Evolutionary conservation across 2,888 invertebrate species (phyloP).

Genomic region (Cheilosia soror): DNA sequence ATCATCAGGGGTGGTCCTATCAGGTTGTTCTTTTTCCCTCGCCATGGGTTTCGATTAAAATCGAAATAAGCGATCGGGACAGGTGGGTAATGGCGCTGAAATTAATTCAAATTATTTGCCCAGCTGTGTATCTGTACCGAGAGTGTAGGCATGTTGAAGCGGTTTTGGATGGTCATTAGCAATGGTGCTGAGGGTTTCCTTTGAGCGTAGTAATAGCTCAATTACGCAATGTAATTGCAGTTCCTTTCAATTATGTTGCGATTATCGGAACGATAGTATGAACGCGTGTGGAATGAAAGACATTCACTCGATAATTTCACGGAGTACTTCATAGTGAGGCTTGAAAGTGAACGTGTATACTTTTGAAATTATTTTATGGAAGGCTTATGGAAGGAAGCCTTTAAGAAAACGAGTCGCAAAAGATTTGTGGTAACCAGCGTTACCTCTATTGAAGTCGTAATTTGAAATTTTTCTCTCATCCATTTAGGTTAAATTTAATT

Average conservation of each 20-base stretch:
- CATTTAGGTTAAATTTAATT: too few relatives aligned
- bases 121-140: slow-evolving; percentile 31
- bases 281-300: slow-evolving; percentile 1
- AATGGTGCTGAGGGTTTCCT: slow-evolving; percentile 29
- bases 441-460: too few relatives aligned
- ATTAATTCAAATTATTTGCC: slow-evolving; percentile 68
- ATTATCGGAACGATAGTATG: slow-evolving; percentile 48
- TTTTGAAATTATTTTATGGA: too few relatives aligned
- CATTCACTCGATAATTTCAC: neutral
- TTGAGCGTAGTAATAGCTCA: slow-evolving; percentile 64
- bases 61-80: neutral
- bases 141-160: neutral
- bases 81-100: slow-evolving; percentile 56
- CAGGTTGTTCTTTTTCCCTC: slow-evolving; percentile 16
- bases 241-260: slow-evolving; percentile 61
- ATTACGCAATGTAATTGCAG: slow-evolving; percentile 68
- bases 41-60: slow-evolving; percentile 29
- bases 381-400: too few relatives aligned
- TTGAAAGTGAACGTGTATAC: neutral
- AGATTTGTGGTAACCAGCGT: too few relatives aligned
- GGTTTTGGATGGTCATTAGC: slow-evolving; percentile 48
- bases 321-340: neutral
- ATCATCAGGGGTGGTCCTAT: slow-evolving; percentile 9
- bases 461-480: too few relatives aligned
- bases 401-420: too few relatives aligned